Percentiles rank a stretch among this genome's conserved stretches.
Conservation (phyloP, 2,797 vertebrate species). For the Pantherophis alleghaniensis region DNA sequence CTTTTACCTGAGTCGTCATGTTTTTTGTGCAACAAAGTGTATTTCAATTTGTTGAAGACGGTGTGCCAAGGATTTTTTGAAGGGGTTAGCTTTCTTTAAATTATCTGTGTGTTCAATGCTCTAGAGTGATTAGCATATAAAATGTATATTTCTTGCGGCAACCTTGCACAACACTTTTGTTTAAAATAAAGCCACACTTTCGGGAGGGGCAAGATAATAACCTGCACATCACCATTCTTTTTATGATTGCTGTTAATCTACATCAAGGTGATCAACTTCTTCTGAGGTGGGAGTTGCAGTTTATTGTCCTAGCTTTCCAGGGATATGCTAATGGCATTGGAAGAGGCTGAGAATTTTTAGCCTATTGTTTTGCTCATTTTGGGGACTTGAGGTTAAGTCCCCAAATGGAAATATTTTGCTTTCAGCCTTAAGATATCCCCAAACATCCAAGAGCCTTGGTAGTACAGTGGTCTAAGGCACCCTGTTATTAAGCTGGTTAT, state of each 20-base stretch:
- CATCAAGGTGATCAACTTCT: neutral
- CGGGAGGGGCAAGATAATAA: neutral
- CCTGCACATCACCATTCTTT: neutral
- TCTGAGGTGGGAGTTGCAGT: neutral
- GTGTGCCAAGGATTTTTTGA: neutral
- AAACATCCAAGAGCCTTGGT: too few species aligned
- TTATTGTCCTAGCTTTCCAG: neutral
- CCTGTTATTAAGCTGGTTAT: too few species aligned
- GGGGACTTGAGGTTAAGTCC: neutral
- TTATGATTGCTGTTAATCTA: conserved; percentile 15
- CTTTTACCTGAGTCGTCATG: neutral
- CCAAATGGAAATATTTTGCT: neutral
- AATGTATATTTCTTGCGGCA: neutral
- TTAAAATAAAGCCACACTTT: neutral
- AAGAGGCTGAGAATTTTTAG: neutral
- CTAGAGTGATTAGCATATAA: neutral
- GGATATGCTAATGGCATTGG: neutral
- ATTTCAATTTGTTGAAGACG: neutral
- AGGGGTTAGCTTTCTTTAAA: neutral
- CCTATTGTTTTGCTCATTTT: neutral
- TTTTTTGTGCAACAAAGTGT: neutral
- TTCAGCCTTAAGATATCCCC: neutral
- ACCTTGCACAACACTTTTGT: neutral
- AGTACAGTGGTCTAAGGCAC: too few species aligned
- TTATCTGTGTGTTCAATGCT: too few species aligned